Percentiles rank a stretch among this genome's conserved stretches.
Conservation (phyloP, 1,140 invertebrate species). For the Drosophila bifasciata region DNA sequence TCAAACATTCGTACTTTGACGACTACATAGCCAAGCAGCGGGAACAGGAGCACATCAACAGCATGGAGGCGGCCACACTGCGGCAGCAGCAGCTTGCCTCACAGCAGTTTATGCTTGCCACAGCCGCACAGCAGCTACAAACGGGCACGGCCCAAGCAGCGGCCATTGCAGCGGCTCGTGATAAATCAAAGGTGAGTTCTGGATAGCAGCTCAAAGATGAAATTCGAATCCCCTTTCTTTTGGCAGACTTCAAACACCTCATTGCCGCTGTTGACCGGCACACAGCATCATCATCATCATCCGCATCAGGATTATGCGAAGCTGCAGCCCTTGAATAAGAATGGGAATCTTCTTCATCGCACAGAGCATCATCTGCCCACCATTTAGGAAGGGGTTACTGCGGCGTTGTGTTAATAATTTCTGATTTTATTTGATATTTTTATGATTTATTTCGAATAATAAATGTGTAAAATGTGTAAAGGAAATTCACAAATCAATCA, state of each 20-base stretch:
- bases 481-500: conserved; percentile 27
- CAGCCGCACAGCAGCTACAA: conserved; percentile 71
- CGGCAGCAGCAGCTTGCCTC: conserved; percentile 73
- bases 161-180: conserved; percentile 65
- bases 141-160: conserved; percentile 70
- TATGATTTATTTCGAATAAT: conserved; percentile 56
- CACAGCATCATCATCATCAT: conserved; percentile 77
- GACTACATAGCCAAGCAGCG: conserved; percentile 83
- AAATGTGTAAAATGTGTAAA: conserved; percentile 62
- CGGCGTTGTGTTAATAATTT: conserved; percentile 20
- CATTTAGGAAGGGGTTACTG: conserved; percentile 36
- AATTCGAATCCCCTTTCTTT: neutral
- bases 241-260: conserved; percentile 82
- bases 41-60: conserved; percentile 73
- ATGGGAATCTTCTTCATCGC: conserved; percentile 71
- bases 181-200: conserved; percentile 80
- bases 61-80: conserved; percentile 69
- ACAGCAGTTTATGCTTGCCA: conserved; percentile 74
- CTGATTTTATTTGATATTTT: conserved; percentile 36
- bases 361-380: conserved; percentile 83
- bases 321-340: conserved; percentile 79
- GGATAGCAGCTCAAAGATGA: neutral
- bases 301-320: conserved; percentile 76
- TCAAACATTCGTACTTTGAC: conserved; percentile 89
- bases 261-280: conserved; percentile 78